These are phyloP conservation scores for Dipodomys merriami DNA, from an alignment of 2,113 vertebrate species.

Conservation along the genomic window DNA sequence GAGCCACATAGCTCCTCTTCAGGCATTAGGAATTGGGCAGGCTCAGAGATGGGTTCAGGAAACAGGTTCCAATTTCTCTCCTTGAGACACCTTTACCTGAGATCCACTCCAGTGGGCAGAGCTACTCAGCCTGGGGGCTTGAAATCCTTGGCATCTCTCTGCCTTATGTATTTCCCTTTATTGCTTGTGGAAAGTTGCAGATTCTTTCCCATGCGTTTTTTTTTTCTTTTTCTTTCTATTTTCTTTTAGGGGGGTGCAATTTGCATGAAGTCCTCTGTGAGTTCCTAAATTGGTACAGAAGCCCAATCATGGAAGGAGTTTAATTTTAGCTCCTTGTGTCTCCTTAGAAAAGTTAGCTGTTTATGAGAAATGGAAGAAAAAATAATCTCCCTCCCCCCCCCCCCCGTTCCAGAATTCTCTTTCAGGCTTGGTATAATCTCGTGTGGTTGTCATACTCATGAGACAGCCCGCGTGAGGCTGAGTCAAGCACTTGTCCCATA, in stretches of 20 bases:
- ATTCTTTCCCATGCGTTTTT: not conserved
- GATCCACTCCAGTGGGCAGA: fast-evolving
- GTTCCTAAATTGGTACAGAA: conserved; percentile 59
- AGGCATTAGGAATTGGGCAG: too few species aligned
- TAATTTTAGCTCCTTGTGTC: conserved; percentile 71
- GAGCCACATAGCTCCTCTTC: too few species aligned
- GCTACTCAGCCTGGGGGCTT: not conserved
- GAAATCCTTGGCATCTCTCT: not conserved
- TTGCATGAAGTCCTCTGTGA: conserved; percentile 28
- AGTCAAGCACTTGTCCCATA: conserved; percentile 30
- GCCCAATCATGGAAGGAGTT: conserved; percentile 61
- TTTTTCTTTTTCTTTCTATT: too few species aligned
- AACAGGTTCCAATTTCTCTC: not conserved
- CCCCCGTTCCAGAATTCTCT: conserved; percentile 9
- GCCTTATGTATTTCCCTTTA: fast-evolving
- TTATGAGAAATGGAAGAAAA: conserved; percentile 55
- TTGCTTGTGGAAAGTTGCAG: not conserved
- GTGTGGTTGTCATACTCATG: not conserved
- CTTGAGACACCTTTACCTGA: not conserved
- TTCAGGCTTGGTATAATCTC: conserved; percentile 38
- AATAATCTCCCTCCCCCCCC: conserved; percentile 1
- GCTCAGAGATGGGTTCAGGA: not conserved
- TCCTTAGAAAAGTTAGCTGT: conserved; percentile 55
- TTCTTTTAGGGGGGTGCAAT: not conserved
- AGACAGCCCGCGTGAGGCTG: not conserved